Percentiles rank a stretch among this genome's conserved stretches.
Evolutionary conservation across 2,113 vertebrate species (phyloP).

Genomic region (Pholis gunnellus): DNA sequence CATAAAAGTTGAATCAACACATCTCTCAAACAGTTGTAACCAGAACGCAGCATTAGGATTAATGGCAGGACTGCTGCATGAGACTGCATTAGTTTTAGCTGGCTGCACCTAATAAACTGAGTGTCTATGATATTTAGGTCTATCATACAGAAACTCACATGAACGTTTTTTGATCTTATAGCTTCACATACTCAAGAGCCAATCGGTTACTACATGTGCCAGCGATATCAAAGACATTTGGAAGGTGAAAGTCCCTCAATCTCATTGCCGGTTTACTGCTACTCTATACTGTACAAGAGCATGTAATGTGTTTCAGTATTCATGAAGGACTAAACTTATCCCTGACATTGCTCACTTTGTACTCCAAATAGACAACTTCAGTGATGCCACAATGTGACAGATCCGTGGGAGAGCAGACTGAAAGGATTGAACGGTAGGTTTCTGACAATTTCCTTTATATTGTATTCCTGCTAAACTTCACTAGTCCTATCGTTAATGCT

Average conservation of each 20-base stretch:
- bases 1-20: background rate
- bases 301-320: background rate
- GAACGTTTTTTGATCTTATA: background rate
- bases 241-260: background rate
- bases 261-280: background rate
- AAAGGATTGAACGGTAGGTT: background rate
- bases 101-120: background rate
- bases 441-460: background rate
- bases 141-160: background rate
- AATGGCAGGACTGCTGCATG: background rate
- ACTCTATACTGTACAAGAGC: background rate
- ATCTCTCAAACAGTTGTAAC: background rate
- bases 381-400: background rate
- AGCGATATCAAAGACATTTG: background rate
- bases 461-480: background rate
- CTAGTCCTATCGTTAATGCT: background rate
- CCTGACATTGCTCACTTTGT: background rate
- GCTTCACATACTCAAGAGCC: background rate
- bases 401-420: background rate
- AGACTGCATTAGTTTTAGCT: background rate
- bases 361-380: background rate
- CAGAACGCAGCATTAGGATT: background rate
- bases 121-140: background rate
- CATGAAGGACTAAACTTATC: background rate
- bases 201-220: background rate